Base-by-base conservation (phyloP, 2,113 vertebrate genomes). In the Eudorcas thomsonii region DNA sequence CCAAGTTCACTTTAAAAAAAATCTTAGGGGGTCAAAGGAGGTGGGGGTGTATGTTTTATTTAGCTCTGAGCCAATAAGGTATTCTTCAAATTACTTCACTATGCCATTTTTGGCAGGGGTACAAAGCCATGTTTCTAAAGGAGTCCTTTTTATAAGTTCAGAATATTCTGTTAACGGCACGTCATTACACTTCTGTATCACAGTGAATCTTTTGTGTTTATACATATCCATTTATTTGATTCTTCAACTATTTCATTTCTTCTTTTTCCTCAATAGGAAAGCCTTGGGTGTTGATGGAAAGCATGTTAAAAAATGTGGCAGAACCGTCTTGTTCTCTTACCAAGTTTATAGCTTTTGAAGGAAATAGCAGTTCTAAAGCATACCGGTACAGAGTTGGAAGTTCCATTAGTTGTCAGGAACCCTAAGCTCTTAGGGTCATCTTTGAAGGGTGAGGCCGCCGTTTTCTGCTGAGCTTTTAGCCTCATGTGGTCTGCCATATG, bases 1-100 rank as follows among this genome's bases (percentile, higher is more conserved):
- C 77, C 94, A 97, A 94, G 0, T 93, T 94, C 92, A 90, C n/a
- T 98, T 97, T 94, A 96, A 88, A 94, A 97, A 86, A 97, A 86
- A 94, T 98, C 96, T 94, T 60, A 50, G 71, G 39, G 52, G 92
- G 15, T 92, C 26, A 36, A 57, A 60, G 64, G 87, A 92, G 62
- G 50, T 57, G 59, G 30, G 54, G 54, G 7, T 21, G n/a, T 96
- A 6, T 93, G 96, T 97, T 97, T 92, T 96, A 88, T 85, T 88
- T 88, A 97, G 26, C 60, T 98, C 92, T 92, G 77, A 19, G 84
- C 92, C 96, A 92, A 57, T 96, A 92, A 98, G 87, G 93, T 93
- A 82, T 89, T 93, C 55, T 36, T 97, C 97, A 59, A 80, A 97
- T 91, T 98, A 92, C 71, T 95, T 97, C 88, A 90, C 62, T 0